phyloP scores from a whole-genome alignment of 2,797 vertebrate species.

The Chrosomus eos region DNA sequence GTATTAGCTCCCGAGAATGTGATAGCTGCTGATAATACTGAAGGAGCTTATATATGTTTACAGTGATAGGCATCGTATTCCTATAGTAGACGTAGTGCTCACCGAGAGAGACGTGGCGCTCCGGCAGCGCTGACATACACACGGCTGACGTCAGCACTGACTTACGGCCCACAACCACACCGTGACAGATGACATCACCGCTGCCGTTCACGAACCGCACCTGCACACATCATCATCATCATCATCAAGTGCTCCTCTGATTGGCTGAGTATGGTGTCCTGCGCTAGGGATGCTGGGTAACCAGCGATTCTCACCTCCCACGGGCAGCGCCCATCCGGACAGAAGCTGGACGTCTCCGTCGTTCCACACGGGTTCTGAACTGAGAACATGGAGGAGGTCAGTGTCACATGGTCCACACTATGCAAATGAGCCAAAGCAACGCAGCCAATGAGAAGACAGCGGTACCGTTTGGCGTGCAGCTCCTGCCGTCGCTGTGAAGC shows the following conservation, averaged over 20 bases:
- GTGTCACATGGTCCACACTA: neutral
- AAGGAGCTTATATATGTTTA: no score
- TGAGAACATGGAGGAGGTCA: constrained; percentile 1
- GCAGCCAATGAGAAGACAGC: neutral
- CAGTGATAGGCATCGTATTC: no score
- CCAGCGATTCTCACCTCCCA: constrained; percentile 84
- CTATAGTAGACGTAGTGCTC: constrained; percentile 22
- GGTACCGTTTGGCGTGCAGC: constrained; percentile 81
- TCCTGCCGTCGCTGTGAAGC: constrained; percentile 78
- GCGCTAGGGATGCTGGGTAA: neutral
- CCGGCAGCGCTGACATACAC: constrained; percentile 71
- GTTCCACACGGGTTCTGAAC: constrained; percentile 72
- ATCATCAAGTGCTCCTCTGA: neutral
- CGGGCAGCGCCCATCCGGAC: constrained; percentile 76
- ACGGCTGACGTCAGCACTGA: constrained; percentile 83
- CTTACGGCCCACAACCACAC: constrained; percentile 79
- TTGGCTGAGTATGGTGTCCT: neutral
- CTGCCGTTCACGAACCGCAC: constrained; percentile 74
- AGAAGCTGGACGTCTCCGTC: constrained; percentile 48
- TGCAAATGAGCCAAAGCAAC: neutral
- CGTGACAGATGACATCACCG: constrained; percentile 80
- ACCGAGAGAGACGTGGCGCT: constrained; percentile 73
- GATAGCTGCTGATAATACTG: no score
- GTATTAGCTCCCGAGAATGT: no score
- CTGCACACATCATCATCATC: constrained; percentile 65